phyloP scores from a whole-genome alignment of 2,113 vertebrate species.

The Triplophysa siluroides region DNA sequence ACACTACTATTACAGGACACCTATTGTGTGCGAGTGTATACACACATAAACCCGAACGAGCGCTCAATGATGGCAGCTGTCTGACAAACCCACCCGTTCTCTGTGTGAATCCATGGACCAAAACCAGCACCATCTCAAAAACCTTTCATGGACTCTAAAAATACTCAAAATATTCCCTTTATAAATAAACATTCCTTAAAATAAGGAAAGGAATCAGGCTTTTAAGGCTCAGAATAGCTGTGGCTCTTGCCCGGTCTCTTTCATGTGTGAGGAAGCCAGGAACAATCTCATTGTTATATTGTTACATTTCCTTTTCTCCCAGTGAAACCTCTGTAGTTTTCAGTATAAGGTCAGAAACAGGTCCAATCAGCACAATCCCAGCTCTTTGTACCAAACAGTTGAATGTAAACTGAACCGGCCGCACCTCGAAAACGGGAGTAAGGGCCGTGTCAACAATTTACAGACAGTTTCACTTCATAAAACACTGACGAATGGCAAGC shows the following conservation, averaged over 20 bases:
- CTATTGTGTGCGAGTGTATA: slow-evolving; percentile 20
- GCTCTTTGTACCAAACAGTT: slow-evolving; percentile 9
- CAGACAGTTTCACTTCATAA: neutral
- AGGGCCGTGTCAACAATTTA: slow-evolving; percentile 50
- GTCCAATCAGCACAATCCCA: slow-evolving; percentile 40
- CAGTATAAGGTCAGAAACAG: slow-evolving; percentile 72
- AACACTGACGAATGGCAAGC: neutral
- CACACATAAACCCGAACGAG: slow-evolving; percentile 5
- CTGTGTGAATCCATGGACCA: slow-evolving; percentile 51
- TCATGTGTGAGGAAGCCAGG: slow-evolving; percentile 77
- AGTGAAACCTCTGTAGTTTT: slow-evolving; percentile 75
- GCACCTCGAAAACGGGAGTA: neutral
- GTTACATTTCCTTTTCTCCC: slow-evolving; percentile 79
- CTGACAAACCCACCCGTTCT: slow-evolving; percentile 36
- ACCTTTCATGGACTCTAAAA: slow-evolving; percentile 71
- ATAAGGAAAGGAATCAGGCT: slow-evolving; percentile 69
- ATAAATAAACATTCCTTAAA: slow-evolving; percentile 78
- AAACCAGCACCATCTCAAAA: slow-evolving; percentile 52
- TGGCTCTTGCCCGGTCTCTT: slow-evolving; percentile 67
- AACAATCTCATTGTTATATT: slow-evolving; percentile 84
- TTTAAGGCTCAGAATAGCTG: slow-evolving; percentile 76
- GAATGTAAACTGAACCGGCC: neutral
- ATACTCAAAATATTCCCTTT: slow-evolving; percentile 67
- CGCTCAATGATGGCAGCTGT: slow-evolving; percentile 49
- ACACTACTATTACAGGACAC: slow-evolving; percentile 41